Evolutionary conservation across 2,113 vertebrate genomes (phyloP).

Genomic region (Hepsetus odoe): DNA sequence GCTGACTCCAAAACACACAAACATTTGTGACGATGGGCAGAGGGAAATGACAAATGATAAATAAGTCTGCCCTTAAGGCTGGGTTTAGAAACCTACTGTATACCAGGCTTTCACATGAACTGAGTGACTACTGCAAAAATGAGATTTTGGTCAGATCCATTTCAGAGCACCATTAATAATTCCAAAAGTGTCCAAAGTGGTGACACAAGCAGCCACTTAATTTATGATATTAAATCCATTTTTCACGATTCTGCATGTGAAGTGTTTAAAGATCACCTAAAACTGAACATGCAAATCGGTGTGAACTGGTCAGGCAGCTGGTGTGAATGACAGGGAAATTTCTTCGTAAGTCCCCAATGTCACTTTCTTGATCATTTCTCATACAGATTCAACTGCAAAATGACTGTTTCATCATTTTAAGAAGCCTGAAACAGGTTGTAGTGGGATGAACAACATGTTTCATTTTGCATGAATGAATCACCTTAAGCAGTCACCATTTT

Average conservation of each 20-base stretch:
- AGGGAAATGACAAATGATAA: constrained; percentile 33
- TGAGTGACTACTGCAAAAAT: background rate
- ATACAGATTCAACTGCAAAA: no score
- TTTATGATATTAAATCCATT: background rate
- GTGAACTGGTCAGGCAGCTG: no score
- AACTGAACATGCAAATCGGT: no score
- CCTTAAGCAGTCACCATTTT: no score
- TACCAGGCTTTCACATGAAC: background rate
- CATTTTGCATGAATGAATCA: no score
- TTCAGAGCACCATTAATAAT: constrained; percentile 3
- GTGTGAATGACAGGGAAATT: no score
- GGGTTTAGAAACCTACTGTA: background rate
- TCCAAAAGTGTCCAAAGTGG: background rate
- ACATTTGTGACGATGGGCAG: constrained; percentile 26
- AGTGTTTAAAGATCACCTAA: background rate
- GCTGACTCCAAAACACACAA: constrained; percentile 55
- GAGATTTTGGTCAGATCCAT: background rate
- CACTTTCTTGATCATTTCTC: no score
- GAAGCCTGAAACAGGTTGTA: no score
- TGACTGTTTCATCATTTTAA: no score
- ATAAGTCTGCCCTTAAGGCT: constrained; percentile 22
- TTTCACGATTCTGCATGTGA: background rate
- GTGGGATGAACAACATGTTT: no score
- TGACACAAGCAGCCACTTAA: background rate
- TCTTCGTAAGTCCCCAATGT: no score